Percentiles rank a stretch among this genome's conserved stretches.
These are phyloP conservation scores for Trialeurodes vaporariorum DNA, from an alignment of 1,140 invertebrate genomes.

Conservation along the genomic window DNA sequence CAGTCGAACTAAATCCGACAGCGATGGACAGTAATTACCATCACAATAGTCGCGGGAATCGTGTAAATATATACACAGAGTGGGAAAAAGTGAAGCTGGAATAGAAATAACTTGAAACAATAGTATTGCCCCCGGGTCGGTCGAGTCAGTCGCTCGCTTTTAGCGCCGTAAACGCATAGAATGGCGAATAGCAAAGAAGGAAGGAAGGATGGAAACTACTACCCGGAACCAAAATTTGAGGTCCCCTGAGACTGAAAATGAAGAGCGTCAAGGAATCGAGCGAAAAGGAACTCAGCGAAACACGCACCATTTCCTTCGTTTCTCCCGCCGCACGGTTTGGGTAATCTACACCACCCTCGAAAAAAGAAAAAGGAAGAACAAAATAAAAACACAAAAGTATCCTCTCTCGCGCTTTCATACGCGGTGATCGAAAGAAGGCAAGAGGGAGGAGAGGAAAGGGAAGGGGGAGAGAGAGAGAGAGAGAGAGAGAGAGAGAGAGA, in stretches of 20 bases:
- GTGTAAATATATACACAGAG: no score
- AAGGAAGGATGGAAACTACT: neutral
- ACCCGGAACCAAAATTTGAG: neutral
- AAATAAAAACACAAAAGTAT: neutral
- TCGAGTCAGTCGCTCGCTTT: no score
- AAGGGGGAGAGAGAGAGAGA: slow-evolving; percentile 4
- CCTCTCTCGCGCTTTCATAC: no score
- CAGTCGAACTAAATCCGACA: no score
- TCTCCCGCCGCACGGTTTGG: neutral
- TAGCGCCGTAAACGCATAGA: no score
- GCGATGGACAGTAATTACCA: no score
- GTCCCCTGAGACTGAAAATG: neutral
- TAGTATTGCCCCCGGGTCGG: no score
- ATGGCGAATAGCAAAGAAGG: no score
- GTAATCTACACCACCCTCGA: neutral
- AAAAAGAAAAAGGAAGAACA: neutral
- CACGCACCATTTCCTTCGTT: slow-evolving; percentile 1
- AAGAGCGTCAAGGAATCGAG: slow-evolving; percentile 6
- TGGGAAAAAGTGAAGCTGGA: no score
- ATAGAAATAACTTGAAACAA: no score
- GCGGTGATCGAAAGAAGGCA: no score
- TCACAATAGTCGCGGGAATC: no score
- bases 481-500: slow-evolving; percentile 5
- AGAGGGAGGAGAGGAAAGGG: slow-evolving; percentile 2
- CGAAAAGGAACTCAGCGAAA: slow-evolving; percentile 1